Percentiles rank a stretch among this genome's conserved stretches.
Conservation (phyloP, 2,113 vertebrate genomes). For the Rhineura floridana region DNA sequence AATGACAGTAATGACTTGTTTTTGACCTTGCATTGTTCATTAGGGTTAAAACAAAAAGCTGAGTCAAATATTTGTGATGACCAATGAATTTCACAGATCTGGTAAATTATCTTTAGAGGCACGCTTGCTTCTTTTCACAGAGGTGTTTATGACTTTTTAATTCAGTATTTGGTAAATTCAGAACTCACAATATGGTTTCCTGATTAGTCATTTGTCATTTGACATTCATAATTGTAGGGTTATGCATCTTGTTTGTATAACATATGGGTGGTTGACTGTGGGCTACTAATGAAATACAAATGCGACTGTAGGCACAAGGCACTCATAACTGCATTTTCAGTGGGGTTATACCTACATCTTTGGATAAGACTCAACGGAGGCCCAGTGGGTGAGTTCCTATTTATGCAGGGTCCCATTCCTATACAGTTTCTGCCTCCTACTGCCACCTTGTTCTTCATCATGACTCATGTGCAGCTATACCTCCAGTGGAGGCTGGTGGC, state of each 20-base stretch:
- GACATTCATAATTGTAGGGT: conserved; percentile 10
- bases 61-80: conserved; percentile 22
- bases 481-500: too few species aligned
- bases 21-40: conserved; percentile 35
- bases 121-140: conserved; percentile 13
- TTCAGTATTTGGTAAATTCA: conserved; percentile 29
- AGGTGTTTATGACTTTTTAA: conserved; percentile 26
- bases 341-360: neutral
- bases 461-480: neutral
- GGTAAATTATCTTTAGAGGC: conserved; percentile 1
- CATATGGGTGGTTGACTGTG: neutral
- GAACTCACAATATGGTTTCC: neutral
- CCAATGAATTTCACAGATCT: neutral
- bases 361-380: neutral
- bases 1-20: conserved; percentile 38
- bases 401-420: neutral
- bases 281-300: neutral
- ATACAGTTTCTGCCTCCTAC: neutral
- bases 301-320: neutral
- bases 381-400: neutral
- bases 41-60: neutral
- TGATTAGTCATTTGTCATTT: conserved; percentile 10
- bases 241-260: conserved; percentile 21
- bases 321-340: neutral
- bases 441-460: neutral